Evolutionary conservation across 2,888 invertebrate species (phyloP).

Genomic region (Troglohyphantes excavatus): DNA sequence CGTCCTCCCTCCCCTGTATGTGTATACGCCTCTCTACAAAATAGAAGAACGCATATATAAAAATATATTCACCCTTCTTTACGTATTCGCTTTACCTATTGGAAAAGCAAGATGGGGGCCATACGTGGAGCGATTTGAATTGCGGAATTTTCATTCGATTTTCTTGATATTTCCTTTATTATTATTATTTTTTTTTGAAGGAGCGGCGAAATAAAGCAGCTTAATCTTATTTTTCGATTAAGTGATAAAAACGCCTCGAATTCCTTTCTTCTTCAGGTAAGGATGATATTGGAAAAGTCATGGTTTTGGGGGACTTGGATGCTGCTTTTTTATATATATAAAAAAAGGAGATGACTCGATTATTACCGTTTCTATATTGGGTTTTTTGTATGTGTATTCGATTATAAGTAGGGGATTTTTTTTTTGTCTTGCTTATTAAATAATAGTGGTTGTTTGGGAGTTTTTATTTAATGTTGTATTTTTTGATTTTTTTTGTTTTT

Average conservation of each 20-base stretch:
- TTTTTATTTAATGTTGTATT: neutral
- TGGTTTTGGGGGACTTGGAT: slow-evolving; percentile 28
- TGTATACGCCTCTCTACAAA: slow-evolving; percentile 70
- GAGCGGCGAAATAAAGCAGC: slow-evolving; percentile 74
- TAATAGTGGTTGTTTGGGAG: neutral
- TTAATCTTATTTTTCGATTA: slow-evolving; percentile 79
- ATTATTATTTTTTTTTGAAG: neutral
- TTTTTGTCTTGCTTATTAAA: neutral
- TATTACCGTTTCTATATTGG: slow-evolving; percentile 1
- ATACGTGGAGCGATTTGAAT: slow-evolving; percentile 74
- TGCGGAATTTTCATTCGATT: slow-evolving; percentile 77
- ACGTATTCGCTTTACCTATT: slow-evolving; percentile 71
- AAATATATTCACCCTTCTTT: slow-evolving; percentile 51
- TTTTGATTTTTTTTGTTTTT: neutral
- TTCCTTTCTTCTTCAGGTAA: slow-evolving; percentile 70
- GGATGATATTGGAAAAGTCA: slow-evolving; percentile 71
- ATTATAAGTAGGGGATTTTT: neutral
- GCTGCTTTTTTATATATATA: slow-evolving; percentile 10
- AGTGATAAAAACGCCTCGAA: slow-evolving; percentile 78
- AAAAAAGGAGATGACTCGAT: slow-evolving; percentile 44
- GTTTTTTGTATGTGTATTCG: slow-evolving; percentile 4
- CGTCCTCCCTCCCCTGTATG: slow-evolving; percentile 32
- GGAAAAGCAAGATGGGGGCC: slow-evolving; percentile 24
- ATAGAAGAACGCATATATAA: slow-evolving; percentile 38
- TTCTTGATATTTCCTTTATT: slow-evolving; percentile 42